phyloP scores from a whole-genome alignment of 2,888 invertebrate species.

The Seira sanloemensis region DNA sequence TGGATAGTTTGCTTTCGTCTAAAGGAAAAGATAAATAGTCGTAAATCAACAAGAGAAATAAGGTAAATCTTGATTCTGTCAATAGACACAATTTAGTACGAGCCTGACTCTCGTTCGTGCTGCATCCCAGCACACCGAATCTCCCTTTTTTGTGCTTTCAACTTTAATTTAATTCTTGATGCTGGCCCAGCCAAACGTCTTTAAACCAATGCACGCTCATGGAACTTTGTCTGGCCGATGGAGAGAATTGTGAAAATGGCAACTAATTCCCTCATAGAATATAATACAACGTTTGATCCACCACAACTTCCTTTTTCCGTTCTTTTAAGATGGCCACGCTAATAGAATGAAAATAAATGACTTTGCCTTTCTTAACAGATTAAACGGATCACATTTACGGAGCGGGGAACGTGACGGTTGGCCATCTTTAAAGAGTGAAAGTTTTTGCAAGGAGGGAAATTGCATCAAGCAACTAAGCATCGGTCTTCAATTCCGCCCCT shows the following conservation, averaged over 20 bases:
- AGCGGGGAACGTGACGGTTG: not conserved
- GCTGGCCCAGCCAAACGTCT: not conserved
- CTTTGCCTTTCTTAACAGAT: not conserved
- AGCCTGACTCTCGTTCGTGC: not conserved
- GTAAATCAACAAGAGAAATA: constrained; percentile 11
- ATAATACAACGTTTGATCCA: not conserved
- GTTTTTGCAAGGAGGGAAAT: not conserved
- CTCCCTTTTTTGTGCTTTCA: not conserved
- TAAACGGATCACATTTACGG: not conserved
- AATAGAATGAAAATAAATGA: not conserved
- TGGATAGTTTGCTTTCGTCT: not conserved
- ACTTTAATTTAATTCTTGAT: not conserved
- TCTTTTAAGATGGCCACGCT: not conserved
- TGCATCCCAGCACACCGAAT: not conserved
- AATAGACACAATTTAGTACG: not conserved
- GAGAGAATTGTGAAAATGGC: not conserved
- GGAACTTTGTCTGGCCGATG: not conserved
- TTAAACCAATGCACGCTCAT: not conserved
- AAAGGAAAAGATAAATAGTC: constrained; percentile 14
- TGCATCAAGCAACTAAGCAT: not conserved
- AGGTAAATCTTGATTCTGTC: not conserved
- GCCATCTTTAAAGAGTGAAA: not conserved
- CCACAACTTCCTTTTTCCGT: not conserved
- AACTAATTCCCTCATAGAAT: not conserved
- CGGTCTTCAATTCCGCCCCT: not conserved